These are phyloP conservation scores for Netta rufina DNA, from an alignment of 2,797 vertebrate genomes.

Conservation along the genomic window DNA sequence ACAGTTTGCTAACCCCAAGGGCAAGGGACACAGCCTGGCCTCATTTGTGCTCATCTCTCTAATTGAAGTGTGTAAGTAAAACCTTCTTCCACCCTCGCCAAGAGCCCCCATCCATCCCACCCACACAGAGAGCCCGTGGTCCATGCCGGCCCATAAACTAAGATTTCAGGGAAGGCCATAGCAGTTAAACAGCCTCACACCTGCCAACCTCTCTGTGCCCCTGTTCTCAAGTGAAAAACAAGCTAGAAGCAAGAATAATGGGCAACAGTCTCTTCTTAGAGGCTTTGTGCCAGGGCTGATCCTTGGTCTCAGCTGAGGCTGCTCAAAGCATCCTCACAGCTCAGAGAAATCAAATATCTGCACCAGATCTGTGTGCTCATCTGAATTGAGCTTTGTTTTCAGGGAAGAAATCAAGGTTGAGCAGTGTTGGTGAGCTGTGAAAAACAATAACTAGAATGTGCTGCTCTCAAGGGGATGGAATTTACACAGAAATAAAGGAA, in stretches of 20 bases:
- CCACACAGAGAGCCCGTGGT: not conserved
- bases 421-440: not conserved
- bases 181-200: not conserved
- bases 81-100: not conserved
- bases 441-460: not conserved
- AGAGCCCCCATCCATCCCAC: not conserved
- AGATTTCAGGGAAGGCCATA: not conserved
- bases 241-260: not conserved
- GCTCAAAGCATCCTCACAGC: not conserved
- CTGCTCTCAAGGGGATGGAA: not conserved
- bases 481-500: not conserved
- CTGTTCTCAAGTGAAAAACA: not conserved
- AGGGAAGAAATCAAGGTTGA: conserved; percentile 6
- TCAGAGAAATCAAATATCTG: not conserved
- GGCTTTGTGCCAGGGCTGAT: not conserved
- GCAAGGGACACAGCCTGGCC: not conserved
- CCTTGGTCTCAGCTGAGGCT: not conserved
- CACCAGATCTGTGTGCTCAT: not conserved
- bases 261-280: not conserved
- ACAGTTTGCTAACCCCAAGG: not conserved
- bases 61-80: not conserved
- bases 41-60: not conserved
- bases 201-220: not conserved
- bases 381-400: conserved; percentile 17
- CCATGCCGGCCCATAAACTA: not conserved